Base-by-base conservation (phyloP, 2,888 invertebrate genomes). In the Eudemis profundana region DNA sequence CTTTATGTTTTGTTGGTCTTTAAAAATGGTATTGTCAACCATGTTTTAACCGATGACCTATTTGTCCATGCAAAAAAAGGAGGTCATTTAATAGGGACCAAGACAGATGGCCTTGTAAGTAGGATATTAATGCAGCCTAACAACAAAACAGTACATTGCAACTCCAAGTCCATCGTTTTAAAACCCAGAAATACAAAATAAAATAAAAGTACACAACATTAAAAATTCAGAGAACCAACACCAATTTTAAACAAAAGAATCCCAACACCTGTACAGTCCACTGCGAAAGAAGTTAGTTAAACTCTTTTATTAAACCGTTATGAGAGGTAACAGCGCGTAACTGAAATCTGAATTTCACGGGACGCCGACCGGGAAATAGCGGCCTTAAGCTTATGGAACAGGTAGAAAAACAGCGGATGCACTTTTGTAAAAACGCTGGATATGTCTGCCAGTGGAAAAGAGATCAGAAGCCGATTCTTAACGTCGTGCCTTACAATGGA, bases 291-390 rank as follows among this genome's bases (percentile, higher is more conserved):
- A 71, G 69, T 77, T 75, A 76, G 71, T 76, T 71, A 71, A 76
- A 70, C 74, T 71, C 57, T 64, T 74, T 74, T 74, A 74, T 74
- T 73, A 78, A 77, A 73, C 78, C 75, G 73, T 74, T 74, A 72
- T 74, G 69, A 70, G 70, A 76, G 74, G 76, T 76, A 82, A 78
- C 79, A 75, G 76, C 65, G 76, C 74, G 78, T 68, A 73, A 74
- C 77, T 73, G 77, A 74, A 78, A 76, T 77, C 76, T 76, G 80
- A 76, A 76, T 78, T 78, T 74, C 76, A 78, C 69, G 75, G 71
- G 70, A 76, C 74, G 71, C 71, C 72, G 67, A 68, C 74, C 75
- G 71, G 69, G 71, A 77, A 80, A 79, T 74, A 72, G 71, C 72
- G 70, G 61, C 69, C 67, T 78, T 74, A 72, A 71, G 56, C 57